Base-by-base conservation (phyloP, 2,113 vertebrate genomes). In the Hippopotamus amphibius region DNA sequence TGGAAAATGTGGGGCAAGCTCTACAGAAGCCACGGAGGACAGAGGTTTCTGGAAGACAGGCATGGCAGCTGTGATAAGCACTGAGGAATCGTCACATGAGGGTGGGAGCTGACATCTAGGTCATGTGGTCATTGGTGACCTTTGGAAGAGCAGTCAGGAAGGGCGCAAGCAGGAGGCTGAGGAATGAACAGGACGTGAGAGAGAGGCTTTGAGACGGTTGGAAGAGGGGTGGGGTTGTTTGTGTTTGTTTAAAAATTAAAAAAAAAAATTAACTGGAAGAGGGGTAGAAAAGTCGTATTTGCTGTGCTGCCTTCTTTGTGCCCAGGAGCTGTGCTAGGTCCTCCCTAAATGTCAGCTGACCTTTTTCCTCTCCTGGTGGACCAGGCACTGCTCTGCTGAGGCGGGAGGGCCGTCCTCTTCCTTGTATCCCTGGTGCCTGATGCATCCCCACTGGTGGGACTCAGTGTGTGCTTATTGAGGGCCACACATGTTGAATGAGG, bases 31-130 rank as follows among this genome's bases (percentile, higher is more conserved):
- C 10, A 0, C 0, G 9, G 93, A 43, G 55, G 50, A 33, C 26
- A 6, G 77, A 85, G 79, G 37, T 24, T 76, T 48, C 59, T 66
- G 33, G 41, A 26, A 81, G 65, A 55, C 30, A 48, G 71, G 17
- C 1, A 0, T 6, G 19, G 7, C 3, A 21, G 37, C 48, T 13
- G 26, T 24, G 55, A 22, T 21, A 6, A 26, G n/a, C 76, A 0
- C 57, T 1, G 5, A 21, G 37, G 69, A 21, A 3, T 0, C n/a
- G 22, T 5, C 33, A 1, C 7, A 24, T 46, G 0, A 9, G 69
- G 10, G 5, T 5, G 76, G 65, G 11, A 26, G 41, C 9, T 22
- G 19, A 22, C 2, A 0, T 24, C 17, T 1, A n/a, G 69, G 85
- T 46, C 30, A 0, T 26, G 5, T 19, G 85, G 74, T 48, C 57